Base-by-base conservation (phyloP, 2,888 invertebrate species). In the Penaeus monodon region DNA sequence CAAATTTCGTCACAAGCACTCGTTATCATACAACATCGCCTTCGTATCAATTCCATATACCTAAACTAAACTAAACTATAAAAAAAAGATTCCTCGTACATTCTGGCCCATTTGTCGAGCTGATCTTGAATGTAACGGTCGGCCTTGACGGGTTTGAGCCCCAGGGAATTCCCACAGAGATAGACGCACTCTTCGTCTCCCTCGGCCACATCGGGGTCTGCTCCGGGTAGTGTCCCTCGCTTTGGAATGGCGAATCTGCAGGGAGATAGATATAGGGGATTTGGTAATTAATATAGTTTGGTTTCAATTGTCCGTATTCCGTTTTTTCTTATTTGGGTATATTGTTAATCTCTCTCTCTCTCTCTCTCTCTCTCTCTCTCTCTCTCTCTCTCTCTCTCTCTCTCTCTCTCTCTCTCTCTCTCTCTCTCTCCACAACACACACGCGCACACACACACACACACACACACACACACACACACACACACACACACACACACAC, bases 131-230 rank as follows among this genome's bases (percentile, higher is more conserved):
- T 91, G 85, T 92, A 92, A 27, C 91, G 89, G 85, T 92, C 91
- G 0, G 93, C 92, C 3, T 91, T 91, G 90, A 93, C 93, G 10
- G 94, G 94, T 92, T 93, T 93, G n/a, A 94, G 92, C 20, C 94
- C 94, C 3, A 94, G 92, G 0, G 94, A 94, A 91, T 94, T 93
- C 0, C 94, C 94, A 91, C 93, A 93, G 73, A 94, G 91, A 91
- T 94, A 94, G 33, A 94, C 27, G 68, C 89, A 87, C 27, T 90
- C 88, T 27, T 86, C 76, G 22, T 57, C 63, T 1, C 29, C 44
- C n/a, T 82, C 78, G 27, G 65, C 57, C 57, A 86, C 38, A 2
- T 2, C 57, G 24, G 24, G 33, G 12, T 86, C 85, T 38, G 49
- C 64, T 20, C 14, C 27, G 7, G 64, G 73, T 24, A 88, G 73